phyloP scores from a whole-genome alignment of 2,113 vertebrate species.

The Rhegmatorhina hoffmannsi region DNA sequence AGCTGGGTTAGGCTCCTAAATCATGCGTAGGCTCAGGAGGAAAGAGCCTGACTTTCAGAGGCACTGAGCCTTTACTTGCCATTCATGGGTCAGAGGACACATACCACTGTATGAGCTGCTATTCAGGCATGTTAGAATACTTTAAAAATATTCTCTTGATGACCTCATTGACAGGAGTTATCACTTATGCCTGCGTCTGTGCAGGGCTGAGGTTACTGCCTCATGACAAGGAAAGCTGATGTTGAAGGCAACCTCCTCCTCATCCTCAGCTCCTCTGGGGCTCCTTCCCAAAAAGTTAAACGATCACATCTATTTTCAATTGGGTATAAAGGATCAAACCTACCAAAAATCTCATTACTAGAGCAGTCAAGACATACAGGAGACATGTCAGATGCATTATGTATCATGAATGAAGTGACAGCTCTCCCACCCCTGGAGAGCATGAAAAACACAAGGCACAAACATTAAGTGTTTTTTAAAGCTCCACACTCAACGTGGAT shows the following conservation, averaged over 20 bases:
- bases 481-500: background rate
- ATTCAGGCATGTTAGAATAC: background rate
- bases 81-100: background rate
- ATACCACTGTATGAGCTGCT: rapidly evolving
- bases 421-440: background rate
- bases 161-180: background rate
- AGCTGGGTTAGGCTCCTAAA: background rate
- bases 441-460: background rate
- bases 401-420: background rate
- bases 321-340: background rate
- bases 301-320: background rate
- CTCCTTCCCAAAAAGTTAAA: background rate
- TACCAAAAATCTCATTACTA: background rate
- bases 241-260: background rate
- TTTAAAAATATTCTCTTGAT: background rate
- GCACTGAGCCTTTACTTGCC: background rate
- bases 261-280: background rate
- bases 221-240: background rate
- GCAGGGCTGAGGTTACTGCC: background rate
- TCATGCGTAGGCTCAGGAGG: background rate
- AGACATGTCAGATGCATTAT: background rate
- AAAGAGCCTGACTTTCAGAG: background rate
- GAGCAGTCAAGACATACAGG: background rate
- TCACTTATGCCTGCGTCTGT: background rate
- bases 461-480: background rate